Conservation (phyloP, 2,888 invertebrate genomes). For the Lepidochrysops patricia region DNA sequence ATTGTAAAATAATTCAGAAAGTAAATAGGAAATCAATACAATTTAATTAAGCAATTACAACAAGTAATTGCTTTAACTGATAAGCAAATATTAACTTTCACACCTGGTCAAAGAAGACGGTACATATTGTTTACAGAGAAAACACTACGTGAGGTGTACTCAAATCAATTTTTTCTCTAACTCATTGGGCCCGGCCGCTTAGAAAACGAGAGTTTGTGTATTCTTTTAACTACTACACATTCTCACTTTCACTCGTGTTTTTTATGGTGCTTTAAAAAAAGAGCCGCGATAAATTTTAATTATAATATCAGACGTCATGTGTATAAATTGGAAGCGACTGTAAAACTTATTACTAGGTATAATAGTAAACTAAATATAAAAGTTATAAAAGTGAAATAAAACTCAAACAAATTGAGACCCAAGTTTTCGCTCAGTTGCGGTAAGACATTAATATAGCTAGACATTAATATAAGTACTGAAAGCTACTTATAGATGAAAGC, state of each 20-base stretch:
- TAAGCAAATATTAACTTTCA: constrained; percentile 4
- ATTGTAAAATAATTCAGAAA: neutral
- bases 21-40: neutral
- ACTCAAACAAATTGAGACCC: neutral
- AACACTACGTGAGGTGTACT: constrained; percentile 2
- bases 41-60: neutral
- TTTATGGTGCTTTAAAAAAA: neutral
- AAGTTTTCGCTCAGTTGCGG: no score
- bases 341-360: neutral
- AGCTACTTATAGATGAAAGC: no score
- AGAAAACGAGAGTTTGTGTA: constrained; percentile 8
- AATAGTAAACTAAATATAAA: neutral
- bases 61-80: neutral
- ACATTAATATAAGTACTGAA: no score
- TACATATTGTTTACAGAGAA: neutral
- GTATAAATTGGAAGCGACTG: neutral
- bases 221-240: constrained; percentile 8
- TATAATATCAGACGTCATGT: neutral
- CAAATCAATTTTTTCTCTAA: neutral
- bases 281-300: neutral
- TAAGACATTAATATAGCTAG: no score
- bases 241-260: constrained; percentile 10
- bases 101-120: neutral
- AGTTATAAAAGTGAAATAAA: neutral
- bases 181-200: neutral